Evolutionary conservation across 2,888 invertebrate species (phyloP).

Genomic region (Diaperis boleti): DNA sequence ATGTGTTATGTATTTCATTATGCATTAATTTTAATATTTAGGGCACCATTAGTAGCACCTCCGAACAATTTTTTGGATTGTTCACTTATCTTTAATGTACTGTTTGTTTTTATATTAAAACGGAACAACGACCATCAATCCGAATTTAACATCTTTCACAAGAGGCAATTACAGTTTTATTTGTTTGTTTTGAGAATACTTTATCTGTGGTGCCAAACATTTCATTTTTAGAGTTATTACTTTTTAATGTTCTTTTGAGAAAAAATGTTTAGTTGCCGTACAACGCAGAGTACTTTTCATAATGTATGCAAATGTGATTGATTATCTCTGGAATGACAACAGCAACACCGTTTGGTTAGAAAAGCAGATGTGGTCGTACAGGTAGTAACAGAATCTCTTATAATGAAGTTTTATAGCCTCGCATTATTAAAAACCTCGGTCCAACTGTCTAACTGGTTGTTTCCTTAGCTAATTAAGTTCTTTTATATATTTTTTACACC

Average conservation of each 20-base stretch:
- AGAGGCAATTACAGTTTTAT: slow-evolving; percentile 44
- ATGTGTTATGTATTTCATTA: no score
- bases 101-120: slow-evolving; percentile 43
- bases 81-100: slow-evolving; percentile 34
- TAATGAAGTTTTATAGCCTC: slow-evolving; percentile 41
- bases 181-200: slow-evolving; percentile 41
- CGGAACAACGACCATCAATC: slow-evolving; percentile 35
- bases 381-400: slow-evolving; percentile 38
- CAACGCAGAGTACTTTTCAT: slow-evolving; percentile 12
- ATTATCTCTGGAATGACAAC: slow-evolving; percentile 37
- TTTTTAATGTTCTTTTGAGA: slow-evolving; percentile 33
- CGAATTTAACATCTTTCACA: slow-evolving; percentile 43
- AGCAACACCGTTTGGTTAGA: slow-evolving; percentile 31
- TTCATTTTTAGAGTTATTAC: slow-evolving; percentile 42
- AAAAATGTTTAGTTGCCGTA: slow-evolving; percentile 27
- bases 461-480: slow-evolving; percentile 40
- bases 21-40: no score
- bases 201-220: slow-evolving; percentile 39
- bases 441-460: slow-evolving; percentile 41
- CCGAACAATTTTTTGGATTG: slow-evolving; percentile 11
- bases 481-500: slow-evolving; percentile 40
- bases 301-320: slow-evolving; percentile 27
- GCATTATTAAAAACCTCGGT: slow-evolving; percentile 39
- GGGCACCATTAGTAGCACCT: no score
- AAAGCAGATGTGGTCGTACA: slow-evolving; percentile 41